Evolutionary conservation across 2,797 vertebrate genomes (phyloP).

Genomic region (Rhinogobio ventralis): DNA sequence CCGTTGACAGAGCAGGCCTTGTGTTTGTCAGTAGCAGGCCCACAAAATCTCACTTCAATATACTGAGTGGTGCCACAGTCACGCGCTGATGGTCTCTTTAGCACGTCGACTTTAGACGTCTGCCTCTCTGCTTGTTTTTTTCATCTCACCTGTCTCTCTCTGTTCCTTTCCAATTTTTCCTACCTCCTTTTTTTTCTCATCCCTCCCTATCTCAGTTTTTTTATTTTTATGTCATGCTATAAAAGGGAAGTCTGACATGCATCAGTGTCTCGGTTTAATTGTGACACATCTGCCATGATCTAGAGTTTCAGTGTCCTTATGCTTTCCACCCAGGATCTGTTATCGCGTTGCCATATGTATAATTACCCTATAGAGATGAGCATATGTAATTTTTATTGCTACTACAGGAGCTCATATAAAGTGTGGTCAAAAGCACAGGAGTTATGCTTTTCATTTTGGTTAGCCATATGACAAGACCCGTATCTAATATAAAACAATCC

Average conservation of each 20-base stretch:
- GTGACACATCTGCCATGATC: slow-evolving; percentile 44
- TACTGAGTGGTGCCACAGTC: slow-evolving; percentile 26
- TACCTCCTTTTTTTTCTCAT: background rate
- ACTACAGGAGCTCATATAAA: slow-evolving; percentile 31
- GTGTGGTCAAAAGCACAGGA: slow-evolving; percentile 20
- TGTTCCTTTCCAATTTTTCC: background rate
- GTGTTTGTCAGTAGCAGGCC: slow-evolving; percentile 63
- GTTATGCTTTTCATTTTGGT: slow-evolving; percentile 31
- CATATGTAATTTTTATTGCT: slow-evolving; percentile 49
- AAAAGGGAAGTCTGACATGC: slow-evolving; percentile 35
- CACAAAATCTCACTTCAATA: slow-evolving; percentile 32
- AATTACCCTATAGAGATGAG: slow-evolving; percentile 39
- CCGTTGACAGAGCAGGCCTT: slow-evolving; percentile 64
- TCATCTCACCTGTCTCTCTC: slow-evolving; percentile 6
- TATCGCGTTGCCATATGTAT: slow-evolving; percentile 36
- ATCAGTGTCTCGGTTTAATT: slow-evolving; percentile 39
- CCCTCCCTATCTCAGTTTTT: background rate
- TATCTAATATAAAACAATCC: background rate
- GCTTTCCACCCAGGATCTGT: slow-evolving; percentile 34
- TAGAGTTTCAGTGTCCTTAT: slow-evolving; percentile 36
- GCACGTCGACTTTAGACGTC: slow-evolving; percentile 9
- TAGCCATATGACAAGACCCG: background rate
- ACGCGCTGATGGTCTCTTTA: slow-evolving; percentile 5
- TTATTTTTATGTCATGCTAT: slow-evolving; percentile 18
- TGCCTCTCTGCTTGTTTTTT: slow-evolving; percentile 23